These are phyloP conservation scores for Holcopasites calliopsidis DNA, from an alignment of 1,140 invertebrate species.

Conservation along the genomic window DNA sequence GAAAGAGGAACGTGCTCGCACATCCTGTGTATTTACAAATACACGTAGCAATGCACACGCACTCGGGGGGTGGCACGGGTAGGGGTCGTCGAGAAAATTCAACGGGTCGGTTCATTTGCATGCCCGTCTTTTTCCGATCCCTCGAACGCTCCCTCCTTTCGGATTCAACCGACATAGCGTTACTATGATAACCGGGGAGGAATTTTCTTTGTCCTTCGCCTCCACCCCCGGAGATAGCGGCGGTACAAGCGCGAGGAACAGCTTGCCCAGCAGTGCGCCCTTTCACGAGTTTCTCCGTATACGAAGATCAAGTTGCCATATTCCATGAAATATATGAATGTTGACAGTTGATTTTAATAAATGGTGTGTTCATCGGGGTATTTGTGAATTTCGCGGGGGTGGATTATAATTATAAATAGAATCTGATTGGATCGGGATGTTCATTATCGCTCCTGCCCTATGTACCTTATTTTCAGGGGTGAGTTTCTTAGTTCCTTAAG, in stretches of 20 bases:
- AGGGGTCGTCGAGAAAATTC: constrained; percentile 62
- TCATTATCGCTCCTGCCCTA: constrained; percentile 28
- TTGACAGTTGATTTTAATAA: no score
- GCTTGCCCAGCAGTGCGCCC: neutral
- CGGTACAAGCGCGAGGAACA: neutral
- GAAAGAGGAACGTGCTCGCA: constrained; percentile 34
- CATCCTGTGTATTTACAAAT: constrained; percentile 55
- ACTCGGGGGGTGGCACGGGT: neutral
- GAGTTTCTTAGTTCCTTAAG: constrained; percentile 62
- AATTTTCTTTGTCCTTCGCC: constrained; percentile 44
- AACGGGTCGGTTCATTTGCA: constrained; percentile 68
- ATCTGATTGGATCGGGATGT: constrained; percentile 5
- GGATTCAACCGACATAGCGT: constrained; percentile 54
- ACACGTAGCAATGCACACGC: constrained; percentile 43
- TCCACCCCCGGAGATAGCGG: neutral
- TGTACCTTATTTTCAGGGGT: neutral
- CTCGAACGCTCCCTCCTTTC: constrained; percentile 49
- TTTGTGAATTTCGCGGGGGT: no score
- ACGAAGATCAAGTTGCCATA: no score
- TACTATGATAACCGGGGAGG: constrained; percentile 55
- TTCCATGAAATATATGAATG: no score
- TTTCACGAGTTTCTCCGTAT: neutral
- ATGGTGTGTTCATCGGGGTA: no score
- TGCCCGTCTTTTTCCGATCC: constrained; percentile 64
- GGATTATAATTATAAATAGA: no score